phyloP scores from a whole-genome alignment of 2,888 invertebrate genomes.

The Orthonychiurus folsomi region DNA sequence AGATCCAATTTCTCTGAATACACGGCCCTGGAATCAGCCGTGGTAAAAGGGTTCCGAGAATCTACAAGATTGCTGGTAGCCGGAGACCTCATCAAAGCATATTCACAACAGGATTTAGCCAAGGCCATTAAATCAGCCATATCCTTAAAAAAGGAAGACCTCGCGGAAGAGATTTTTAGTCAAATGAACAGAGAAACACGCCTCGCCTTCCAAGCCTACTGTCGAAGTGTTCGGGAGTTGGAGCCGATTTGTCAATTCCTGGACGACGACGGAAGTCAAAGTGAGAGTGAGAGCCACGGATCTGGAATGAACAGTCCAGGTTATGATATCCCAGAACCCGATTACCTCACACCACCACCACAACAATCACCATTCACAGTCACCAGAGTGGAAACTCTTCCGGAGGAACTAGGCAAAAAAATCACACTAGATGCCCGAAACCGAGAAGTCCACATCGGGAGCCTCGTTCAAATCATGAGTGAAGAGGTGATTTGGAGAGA shows the following conservation, averaged over 20 bases:
- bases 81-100: background rate
- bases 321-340: no score
- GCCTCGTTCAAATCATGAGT: conserved; percentile 6
- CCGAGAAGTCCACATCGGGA: conserved; percentile 3
- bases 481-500: conserved; percentile 7
- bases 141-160: background rate
- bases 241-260: background rate
- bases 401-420: conserved; percentile 9
- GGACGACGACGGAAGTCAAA: background rate
- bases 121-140: conserved; percentile 10
- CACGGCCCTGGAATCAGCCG: conserved; percentile 4
- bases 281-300: background rate
- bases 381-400: background rate
- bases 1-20: background rate
- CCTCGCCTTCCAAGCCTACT: background rate
- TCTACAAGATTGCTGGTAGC: conserved; percentile 1
- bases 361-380: background rate
- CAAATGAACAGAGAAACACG: background rate
- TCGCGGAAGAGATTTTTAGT: background rate
- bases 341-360: background rate
- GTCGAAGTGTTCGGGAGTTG: background rate
- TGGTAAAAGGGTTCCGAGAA: conserved; percentile 10
- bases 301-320: no score
- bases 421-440: conserved; percentile 5
- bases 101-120: background rate